Evolutionary conservation across 2,113 vertebrate species (phyloP).

Genomic region (Aramus guarauna): DNA sequence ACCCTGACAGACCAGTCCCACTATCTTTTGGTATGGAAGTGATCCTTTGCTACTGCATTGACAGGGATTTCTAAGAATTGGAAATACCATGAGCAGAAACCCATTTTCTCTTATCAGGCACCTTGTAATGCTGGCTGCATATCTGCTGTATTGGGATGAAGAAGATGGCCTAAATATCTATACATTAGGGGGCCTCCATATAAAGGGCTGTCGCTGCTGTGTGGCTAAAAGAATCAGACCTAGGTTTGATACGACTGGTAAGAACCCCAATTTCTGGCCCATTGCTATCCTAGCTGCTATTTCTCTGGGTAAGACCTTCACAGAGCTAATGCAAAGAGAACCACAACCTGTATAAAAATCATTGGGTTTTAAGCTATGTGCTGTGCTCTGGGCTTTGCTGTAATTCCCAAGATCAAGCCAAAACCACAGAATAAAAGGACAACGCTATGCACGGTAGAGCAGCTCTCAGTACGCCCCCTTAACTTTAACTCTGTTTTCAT

Average conservation of each 20-base stretch:
- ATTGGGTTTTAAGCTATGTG: fast-evolving
- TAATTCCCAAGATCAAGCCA: not conserved
- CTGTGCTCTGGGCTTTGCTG: not conserved
- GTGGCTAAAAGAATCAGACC: not conserved
- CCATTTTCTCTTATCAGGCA: not conserved
- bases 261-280: not conserved
- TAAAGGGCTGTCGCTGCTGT: fast-evolving
- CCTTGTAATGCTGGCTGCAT: not conserved
- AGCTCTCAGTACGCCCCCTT: not conserved
- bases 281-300: not conserved
- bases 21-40: not conserved
- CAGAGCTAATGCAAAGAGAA: not conserved
- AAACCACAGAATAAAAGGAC: not conserved
- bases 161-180: not conserved
- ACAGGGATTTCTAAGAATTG: not conserved
- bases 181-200: not conserved
- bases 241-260: not conserved
- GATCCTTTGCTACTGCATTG: not conserved
- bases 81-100: not conserved
- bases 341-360: not conserved
- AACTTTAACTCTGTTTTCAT: not conserved
- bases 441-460: not conserved
- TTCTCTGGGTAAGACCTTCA: not conserved
- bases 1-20: too few species aligned
- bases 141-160: not conserved